Conservation (phyloP, 1,140 invertebrate genomes). For the Drosophila ambigua region DNA sequence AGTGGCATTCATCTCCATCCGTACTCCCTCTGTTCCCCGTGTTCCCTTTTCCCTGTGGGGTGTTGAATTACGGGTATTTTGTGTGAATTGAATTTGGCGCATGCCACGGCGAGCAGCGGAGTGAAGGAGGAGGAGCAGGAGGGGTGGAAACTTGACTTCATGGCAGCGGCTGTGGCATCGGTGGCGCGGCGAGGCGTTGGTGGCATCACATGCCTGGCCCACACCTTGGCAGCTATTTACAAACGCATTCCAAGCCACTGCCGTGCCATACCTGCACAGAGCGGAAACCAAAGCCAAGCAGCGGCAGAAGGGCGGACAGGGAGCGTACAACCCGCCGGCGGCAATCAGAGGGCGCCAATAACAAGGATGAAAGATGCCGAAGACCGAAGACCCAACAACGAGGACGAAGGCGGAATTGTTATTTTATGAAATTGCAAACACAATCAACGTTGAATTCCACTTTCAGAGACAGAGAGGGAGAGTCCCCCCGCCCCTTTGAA, state of each 20-base stretch:
- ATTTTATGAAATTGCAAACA: slow-evolving; percentile 82
- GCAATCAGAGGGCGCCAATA: slow-evolving; percentile 65
- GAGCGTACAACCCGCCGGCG: slow-evolving; percentile 65
- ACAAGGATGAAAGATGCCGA: slow-evolving; percentile 62
- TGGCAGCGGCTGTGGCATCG: neutral
- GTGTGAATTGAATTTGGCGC: slow-evolving; percentile 79
- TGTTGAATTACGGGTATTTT: slow-evolving; percentile 82
- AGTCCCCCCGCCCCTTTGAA: no score
- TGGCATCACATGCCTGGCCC: slow-evolving; percentile 47
- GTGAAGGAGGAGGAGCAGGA: neutral
- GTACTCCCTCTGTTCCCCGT: neutral
- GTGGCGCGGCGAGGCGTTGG: slow-evolving; percentile 9
- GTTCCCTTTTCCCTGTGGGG: slow-evolving; percentile 29
- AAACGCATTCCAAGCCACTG: slow-evolving; percentile 74
- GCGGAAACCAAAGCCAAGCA: neutral
- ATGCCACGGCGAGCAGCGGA: slow-evolving; percentile 29
- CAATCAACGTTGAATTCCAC: slow-evolving; percentile 72
- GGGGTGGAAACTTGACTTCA: slow-evolving; percentile 4
- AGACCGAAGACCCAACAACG: neutral
- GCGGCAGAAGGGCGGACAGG: slow-evolving; percentile 15
- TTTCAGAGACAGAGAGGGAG: no score
- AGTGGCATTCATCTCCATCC: slow-evolving; percentile 65
- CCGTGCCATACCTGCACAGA: slow-evolving; percentile 11
- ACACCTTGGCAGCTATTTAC: slow-evolving; percentile 78
- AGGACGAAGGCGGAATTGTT: slow-evolving; percentile 62